Evolutionary conservation across 2,113 vertebrate species (phyloP), one percentile per base, ranked within the genome.

Genomic region (Nestor notabilis): DNA sequence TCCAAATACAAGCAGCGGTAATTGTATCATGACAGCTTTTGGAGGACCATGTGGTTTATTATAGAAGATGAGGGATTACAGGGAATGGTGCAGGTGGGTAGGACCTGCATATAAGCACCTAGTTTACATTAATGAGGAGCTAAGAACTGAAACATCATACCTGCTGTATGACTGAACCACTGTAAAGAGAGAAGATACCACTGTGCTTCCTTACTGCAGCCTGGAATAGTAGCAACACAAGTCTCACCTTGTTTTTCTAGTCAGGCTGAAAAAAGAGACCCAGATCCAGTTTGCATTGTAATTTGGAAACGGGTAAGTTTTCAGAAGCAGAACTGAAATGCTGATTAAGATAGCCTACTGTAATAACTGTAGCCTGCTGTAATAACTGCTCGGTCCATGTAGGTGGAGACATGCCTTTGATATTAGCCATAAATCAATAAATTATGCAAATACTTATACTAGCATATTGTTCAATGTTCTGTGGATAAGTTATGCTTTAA

Each of bases 341-440:
- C 70, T 92, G 81, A 69, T 71, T 89, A n/a, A 37, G 90, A 56
- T 81, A 75, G 29, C 82, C 87, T 65, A 29, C 93, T 95, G 78
- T 84, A 90, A 65, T 71, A 90, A 91, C 89, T 93, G 74, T 58
- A 90, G 89, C 84, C 87, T 95, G 92, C 96, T 95, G 8, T 76
- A 89, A 43, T 90, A 93, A 84, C 95, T 90, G 77, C 86, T 96
- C 71, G 39, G 77, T 56, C 87, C 9, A 1, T 81, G n/a, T 63
- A 80, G 90, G 81, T 89, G 89, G 89, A 92, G 71, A 35, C 50
- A 89, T 74, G 75, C 96, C 97, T 96, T 90, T 90, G 61, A 50
- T 63, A 50, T 76, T 96, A 97, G 96, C 95, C 96, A 96, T 96
- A 94, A 80, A 83, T 78, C 92, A 87, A 87, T 88, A 64, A 83